Conservation (phyloP, 2,113 vertebrate genomes). For the Mormoops blainvillei region DNA sequence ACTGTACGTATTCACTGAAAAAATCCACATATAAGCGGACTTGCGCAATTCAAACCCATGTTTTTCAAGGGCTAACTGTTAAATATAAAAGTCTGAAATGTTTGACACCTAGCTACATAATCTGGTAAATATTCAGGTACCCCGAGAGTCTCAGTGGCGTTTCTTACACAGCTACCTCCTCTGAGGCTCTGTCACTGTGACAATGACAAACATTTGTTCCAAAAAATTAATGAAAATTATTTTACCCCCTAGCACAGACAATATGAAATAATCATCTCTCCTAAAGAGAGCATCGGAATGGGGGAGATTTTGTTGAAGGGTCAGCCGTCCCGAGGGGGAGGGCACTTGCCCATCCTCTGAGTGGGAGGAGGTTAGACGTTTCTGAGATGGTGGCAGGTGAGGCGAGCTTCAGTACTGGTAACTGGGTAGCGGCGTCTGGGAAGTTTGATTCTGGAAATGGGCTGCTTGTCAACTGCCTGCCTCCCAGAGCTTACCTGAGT, state of each 20-base stretch:
- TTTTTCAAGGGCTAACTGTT: too few species aligned
- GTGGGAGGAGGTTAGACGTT: not conserved
- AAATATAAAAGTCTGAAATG: not conserved
- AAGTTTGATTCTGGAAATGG: not conserved
- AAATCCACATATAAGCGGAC: not conserved
- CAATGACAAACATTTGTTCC: not conserved
- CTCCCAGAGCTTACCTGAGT: not conserved
- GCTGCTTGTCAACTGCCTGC: not conserved
- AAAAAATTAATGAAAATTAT: not conserved
- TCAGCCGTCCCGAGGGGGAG: not conserved
- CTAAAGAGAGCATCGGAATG: not conserved
- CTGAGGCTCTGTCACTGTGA: not conserved
- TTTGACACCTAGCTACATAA: not conserved
- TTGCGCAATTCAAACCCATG: not conserved
- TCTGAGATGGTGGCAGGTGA: not conserved
- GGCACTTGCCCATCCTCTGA: not conserved
- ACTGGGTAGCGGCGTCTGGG: not conserved
- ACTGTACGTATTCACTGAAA: not conserved
- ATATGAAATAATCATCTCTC: not conserved
- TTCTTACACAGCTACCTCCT: not conserved
- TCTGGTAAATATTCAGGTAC: not conserved
- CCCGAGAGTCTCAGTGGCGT: not conserved
- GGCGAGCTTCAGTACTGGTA: not conserved
- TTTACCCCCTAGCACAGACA: not conserved
- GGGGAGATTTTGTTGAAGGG: not conserved